Percentiles rank a stretch among this genome's conserved stretches.
These are phyloP conservation scores for Bombus sibiricus DNA, from an alignment of 1,140 invertebrate genomes.

Conservation along the genomic window DNA sequence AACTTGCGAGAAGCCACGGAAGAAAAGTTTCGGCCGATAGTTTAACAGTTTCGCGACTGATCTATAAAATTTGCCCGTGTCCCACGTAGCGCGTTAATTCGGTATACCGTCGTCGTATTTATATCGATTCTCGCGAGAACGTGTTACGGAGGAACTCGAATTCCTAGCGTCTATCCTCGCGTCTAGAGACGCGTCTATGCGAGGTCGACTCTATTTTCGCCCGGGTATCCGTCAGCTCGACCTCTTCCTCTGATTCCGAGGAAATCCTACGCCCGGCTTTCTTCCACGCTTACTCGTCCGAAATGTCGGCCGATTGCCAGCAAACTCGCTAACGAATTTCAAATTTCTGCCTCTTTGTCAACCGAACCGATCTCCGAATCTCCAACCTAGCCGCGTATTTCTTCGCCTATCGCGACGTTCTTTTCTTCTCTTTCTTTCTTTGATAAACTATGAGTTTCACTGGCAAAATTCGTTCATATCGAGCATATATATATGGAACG, in stretches of 20 bases:
- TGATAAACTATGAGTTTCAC: no score
- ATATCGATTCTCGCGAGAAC: conserved; percentile 39
- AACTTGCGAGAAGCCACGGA: no score
- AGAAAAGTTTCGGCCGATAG: fast-evolving
- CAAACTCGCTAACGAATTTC: not conserved
- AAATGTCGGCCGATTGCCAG: conserved; percentile 34
- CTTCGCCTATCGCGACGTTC: no score
- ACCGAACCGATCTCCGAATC: no score
- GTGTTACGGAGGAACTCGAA: conserved; percentile 29
- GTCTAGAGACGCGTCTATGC: conserved; percentile 50
- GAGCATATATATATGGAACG: fast-evolving
- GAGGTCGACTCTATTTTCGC: conserved; percentile 52
- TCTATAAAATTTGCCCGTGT: not conserved
- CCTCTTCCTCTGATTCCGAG: conserved; percentile 49
- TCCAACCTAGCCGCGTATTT: fast-evolving
- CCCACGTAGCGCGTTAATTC: not conserved
- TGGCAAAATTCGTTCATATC: no score
- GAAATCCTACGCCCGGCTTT: conserved; percentile 46
- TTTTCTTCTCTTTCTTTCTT: fast-evolving
- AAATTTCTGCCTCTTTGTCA: not conserved
- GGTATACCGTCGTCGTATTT: conserved; percentile 24
- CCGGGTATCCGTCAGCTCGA: conserved; percentile 44
- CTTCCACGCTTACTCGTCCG: conserved; percentile 22
- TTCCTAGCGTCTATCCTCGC: conserved; percentile 45
- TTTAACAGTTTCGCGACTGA: no score